Conservation (phyloP, 2,797 vertebrate genomes). For the Labeo calbasu region DNA sequence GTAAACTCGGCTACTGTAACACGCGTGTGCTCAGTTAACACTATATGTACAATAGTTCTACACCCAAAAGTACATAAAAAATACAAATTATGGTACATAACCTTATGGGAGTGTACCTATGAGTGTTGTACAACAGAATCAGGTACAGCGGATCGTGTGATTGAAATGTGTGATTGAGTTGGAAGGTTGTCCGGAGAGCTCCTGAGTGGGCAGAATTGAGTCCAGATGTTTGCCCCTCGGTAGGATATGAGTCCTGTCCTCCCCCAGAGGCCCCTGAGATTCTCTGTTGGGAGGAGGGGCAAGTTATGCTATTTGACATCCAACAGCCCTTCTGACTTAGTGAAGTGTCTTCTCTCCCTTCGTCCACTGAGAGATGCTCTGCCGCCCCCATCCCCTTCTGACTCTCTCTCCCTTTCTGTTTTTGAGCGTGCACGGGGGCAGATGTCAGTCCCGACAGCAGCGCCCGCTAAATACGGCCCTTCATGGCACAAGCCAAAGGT, state of each 20-base stretch:
- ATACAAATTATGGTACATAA: not conserved
- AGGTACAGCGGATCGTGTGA: not conserved
- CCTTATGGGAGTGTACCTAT: not conserved
- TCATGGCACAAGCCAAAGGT: constrained; percentile 88
- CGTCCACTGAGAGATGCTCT: constrained; percentile 22
- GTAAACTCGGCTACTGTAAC: constrained; percentile 47
- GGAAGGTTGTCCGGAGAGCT: constrained; percentile 57
- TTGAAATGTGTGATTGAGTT: constrained; percentile 42
- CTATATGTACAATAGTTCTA: not conserved
- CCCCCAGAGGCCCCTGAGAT: constrained; percentile 27
- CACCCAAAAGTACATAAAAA: constrained; percentile 1
- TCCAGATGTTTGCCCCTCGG: constrained; percentile 64
- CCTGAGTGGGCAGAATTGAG: constrained; percentile 59
- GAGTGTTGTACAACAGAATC: constrained; percentile 13
- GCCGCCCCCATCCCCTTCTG: constrained; percentile 1
- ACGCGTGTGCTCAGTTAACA: constrained; percentile 28
- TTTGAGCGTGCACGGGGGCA: constrained; percentile 39
- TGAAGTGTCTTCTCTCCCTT: constrained; percentile 27
- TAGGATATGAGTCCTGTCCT: constrained; percentile 33
- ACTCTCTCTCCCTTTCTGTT: not conserved
- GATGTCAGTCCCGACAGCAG: constrained; percentile 64
- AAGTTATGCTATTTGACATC: constrained; percentile 47
- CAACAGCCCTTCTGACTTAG: constrained; percentile 32
- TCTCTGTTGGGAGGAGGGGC: constrained; percentile 8
- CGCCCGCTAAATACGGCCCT: constrained; percentile 65